phyloP scores from a whole-genome alignment of 2,113 vertebrate genomes.

The Pionites leucogaster region DNA sequence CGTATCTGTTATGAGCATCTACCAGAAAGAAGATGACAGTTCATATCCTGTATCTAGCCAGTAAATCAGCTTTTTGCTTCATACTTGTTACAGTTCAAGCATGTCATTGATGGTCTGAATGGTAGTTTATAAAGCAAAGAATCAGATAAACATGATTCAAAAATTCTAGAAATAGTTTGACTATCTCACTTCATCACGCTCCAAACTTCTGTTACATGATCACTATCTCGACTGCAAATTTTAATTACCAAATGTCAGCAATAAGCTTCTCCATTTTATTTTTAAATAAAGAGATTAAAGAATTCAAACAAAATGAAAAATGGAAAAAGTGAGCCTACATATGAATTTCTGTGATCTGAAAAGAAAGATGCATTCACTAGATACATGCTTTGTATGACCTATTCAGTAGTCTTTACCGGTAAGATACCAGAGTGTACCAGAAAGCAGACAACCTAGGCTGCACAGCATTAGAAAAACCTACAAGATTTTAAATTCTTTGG shows the following conservation, averaged over 20 bases:
- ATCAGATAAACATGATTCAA: not conserved
- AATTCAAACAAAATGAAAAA: not conserved
- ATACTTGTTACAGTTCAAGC: not conserved
- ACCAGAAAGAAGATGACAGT: not conserved
- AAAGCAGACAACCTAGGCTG: not conserved
- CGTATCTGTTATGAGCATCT: not conserved
- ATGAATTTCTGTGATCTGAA: not conserved
- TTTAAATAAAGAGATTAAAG: not conserved
- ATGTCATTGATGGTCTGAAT: rapidly evolving
- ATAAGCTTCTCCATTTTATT: not conserved
- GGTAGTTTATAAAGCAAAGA: not conserved
- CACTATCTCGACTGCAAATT: not conserved
- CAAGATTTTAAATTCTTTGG: not conserved
- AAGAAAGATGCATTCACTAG: not conserved
- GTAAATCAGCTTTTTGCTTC: not conserved
- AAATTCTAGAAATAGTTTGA: not conserved
- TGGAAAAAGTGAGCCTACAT: rapidly evolving
- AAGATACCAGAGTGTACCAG: not conserved
- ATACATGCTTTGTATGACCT: rapidly evolving
- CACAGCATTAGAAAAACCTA: not conserved
- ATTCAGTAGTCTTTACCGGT: not conserved
- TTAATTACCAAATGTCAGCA: not conserved
- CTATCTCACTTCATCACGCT: not conserved
- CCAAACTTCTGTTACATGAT: not conserved
- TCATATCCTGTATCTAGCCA: not conserved